A percentile compares a stretch with the other conserved stretches of the same genome.
Conservation (phyloP, 2,888 invertebrate species). For the Lepidocyrtoides sp. region DNA sequence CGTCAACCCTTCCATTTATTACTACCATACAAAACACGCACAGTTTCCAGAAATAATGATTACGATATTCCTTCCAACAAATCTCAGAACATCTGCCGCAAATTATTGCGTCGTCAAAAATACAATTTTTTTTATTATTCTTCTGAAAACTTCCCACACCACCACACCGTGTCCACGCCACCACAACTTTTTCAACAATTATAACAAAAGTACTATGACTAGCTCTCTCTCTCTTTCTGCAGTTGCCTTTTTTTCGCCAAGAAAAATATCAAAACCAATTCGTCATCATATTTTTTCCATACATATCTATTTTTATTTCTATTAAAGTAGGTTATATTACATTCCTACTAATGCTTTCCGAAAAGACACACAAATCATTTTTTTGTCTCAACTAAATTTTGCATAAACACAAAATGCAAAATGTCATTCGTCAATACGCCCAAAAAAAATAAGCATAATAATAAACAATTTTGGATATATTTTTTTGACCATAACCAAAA, state of each 20-base stretch:
- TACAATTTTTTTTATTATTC: background rate
- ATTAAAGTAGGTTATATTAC: no score
- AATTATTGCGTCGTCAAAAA: constrained; percentile 34
- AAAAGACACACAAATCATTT: no score
- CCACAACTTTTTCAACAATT: background rate
- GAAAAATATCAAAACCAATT: background rate
- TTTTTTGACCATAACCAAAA: constrained; percentile 18
- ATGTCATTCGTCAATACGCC: background rate
- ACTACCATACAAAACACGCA: background rate
- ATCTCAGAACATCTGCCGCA: background rate
- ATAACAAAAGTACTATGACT: background rate
- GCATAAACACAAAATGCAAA: background rate
- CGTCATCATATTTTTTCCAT: background rate
- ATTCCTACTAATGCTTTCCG: no score
- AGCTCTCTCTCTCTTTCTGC: no score
- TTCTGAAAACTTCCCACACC: constrained; percentile 28
- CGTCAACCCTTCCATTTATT: background rate
- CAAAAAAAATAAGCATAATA: background rate
- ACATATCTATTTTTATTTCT: no score
- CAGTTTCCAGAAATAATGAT: background rate
- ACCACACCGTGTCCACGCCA: no score
- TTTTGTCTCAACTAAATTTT: no score
- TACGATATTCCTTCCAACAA: background rate
- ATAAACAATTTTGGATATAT: background rate
- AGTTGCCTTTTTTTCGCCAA: no score